Percentiles rank a stretch among this genome's conserved stretches.
Evolutionary conservation across 2,113 vertebrate genomes (phyloP).

Genomic region (Naja naja): DNA sequence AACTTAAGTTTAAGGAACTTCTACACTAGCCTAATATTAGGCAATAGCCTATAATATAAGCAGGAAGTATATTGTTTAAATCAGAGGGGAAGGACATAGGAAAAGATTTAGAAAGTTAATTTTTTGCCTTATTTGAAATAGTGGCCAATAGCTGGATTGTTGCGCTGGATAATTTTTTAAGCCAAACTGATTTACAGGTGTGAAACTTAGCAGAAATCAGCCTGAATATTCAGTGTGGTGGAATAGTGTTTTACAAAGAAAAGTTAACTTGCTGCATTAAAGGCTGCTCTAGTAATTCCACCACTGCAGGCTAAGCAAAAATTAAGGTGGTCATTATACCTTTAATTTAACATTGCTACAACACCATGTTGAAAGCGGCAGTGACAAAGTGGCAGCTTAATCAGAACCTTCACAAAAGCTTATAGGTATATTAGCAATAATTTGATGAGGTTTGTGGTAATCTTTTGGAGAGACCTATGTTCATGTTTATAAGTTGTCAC

Average conservation of each 20-base stretch:
- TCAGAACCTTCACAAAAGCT: background rate
- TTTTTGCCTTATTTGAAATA: background rate
- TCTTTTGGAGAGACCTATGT: background rate
- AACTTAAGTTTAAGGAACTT: background rate
- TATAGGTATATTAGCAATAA: background rate
- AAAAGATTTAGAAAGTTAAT: background rate
- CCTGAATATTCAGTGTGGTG: background rate
- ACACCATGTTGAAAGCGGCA: background rate
- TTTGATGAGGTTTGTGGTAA: background rate
- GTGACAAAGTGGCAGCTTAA: background rate
- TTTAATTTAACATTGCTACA: background rate
- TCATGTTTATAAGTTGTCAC: background rate
- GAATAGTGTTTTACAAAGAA: background rate
- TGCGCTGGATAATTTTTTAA: background rate
- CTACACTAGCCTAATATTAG: background rate
- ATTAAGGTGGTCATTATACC: too few species aligned
- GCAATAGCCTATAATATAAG: background rate
- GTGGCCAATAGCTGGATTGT: background rate
- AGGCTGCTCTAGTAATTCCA: background rate
- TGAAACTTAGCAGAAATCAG: background rate
- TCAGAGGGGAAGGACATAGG: background rate
- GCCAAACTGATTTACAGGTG: background rate
- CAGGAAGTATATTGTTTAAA: background rate
- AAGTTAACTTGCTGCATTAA: background rate
- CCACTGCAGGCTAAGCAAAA: background rate